A percentile compares a stretch with the other conserved stretches of the same genome.
These are phyloP conservation scores for Drosophila ezoana DNA, from an alignment of 2,888 invertebrate species.

Conservation along the genomic window DNA sequence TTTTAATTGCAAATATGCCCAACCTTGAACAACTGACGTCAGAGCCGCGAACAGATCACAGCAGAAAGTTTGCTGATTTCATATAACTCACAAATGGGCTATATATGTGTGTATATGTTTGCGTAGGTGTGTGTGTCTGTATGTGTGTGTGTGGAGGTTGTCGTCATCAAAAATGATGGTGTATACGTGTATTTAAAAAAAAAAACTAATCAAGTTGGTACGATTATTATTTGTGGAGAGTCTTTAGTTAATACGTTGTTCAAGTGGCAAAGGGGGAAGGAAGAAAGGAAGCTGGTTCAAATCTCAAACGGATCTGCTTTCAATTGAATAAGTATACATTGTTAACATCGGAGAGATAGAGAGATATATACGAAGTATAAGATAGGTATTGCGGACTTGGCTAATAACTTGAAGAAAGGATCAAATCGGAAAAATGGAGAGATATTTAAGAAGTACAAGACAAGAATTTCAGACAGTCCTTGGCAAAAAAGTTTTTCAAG, in stretches of 20 bases:
- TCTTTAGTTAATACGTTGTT: too few species aligned
- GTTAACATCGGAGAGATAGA: constrained; percentile 21
- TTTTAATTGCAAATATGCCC: constrained; percentile 72
- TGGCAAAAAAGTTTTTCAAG: too few species aligned
- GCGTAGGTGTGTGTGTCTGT: background rate
- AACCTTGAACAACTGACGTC: constrained; percentile 67
- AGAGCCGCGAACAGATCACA: constrained; percentile 28
- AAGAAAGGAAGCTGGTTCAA: too few species aligned
- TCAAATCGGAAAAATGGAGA: too few species aligned
- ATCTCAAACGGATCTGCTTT: too few species aligned
- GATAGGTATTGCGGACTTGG: too few species aligned
- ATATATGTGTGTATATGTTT: background rate
- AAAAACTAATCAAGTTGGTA: constrained; percentile 1
- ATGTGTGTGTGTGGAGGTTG: constrained; percentile 9
- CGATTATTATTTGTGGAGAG: background rate
- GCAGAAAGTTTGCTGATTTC: constrained; percentile 20
- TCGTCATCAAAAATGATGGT: constrained; percentile 37
- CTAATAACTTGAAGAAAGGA: too few species aligned
- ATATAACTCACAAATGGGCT: background rate
- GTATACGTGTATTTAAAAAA: background rate
- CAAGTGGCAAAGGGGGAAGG: too few species aligned
- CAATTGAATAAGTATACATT: constrained; percentile 1
- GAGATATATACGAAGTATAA: too few species aligned
- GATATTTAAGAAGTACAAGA: too few species aligned
- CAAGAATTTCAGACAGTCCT: too few species aligned